Percentiles rank a stretch among this genome's conserved stretches.
These are phyloP conservation scores for Rhagophthalmus giganteus DNA, from an alignment of 2,888 invertebrate genomes.

Conservation along the genomic window DNA sequence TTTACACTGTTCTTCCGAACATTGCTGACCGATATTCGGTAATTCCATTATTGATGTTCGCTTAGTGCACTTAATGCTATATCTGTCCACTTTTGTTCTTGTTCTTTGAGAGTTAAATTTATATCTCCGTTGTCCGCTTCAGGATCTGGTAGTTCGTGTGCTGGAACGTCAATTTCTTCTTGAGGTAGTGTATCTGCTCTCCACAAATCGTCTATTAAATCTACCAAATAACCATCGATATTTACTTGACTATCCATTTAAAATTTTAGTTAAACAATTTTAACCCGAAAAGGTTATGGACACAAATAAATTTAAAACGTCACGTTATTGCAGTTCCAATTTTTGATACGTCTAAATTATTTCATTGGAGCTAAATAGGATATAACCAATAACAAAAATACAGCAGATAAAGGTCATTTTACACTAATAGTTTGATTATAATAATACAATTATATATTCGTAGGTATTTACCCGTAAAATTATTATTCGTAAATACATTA, in stretches of 20 bases:
- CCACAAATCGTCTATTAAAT: constrained; percentile 87
- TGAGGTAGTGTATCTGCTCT: constrained; percentile 78
- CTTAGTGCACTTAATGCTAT: constrained; percentile 59
- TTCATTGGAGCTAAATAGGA: no score
- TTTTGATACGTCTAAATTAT: no score
- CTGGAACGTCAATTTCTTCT: constrained; percentile 84
- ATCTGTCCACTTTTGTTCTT: constrained; percentile 70
- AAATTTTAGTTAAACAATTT: no score
- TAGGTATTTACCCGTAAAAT: no score
- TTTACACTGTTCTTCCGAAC: constrained; percentile 44
- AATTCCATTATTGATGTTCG: constrained; percentile 53
- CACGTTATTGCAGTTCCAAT: no score
- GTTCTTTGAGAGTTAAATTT: constrained; percentile 85
- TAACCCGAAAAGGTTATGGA: no score
- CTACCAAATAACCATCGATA: constrained; percentile 74
- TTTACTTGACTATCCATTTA: constrained; percentile 71
- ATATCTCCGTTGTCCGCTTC: constrained; percentile 92
- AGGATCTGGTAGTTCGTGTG: constrained; percentile 87
- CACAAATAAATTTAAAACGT: no score
- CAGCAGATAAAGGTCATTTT: no score
- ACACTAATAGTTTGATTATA: no score
- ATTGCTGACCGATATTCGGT: not conserved
- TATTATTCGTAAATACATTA: no score
- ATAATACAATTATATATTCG: no score
- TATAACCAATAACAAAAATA: no score